Percentiles rank a stretch among this genome's conserved stretches.
phyloP scores from a whole-genome alignment of 1,140 invertebrate genomes.

The Caerostris darwini region DNA sequence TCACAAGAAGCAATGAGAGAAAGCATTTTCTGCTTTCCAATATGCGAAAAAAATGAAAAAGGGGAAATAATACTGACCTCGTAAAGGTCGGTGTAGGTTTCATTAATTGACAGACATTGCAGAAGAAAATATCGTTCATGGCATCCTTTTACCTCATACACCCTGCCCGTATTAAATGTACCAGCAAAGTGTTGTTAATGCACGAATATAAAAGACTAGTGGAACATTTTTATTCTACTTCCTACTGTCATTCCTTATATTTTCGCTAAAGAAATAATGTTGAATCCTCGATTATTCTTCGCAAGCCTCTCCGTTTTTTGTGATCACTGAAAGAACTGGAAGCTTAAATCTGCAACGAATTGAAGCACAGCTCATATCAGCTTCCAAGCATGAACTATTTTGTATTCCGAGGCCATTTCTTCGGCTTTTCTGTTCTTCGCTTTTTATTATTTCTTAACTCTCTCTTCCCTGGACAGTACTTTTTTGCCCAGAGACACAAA shows the following conservation, averaged over 20 bases:
- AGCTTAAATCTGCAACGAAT: slow-evolving; percentile 59
- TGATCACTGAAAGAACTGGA: slow-evolving; percentile 29
- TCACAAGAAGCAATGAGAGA: too few species aligned
- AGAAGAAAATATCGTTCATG: background rate
- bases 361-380: slow-evolving; percentile 39
- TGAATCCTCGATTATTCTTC: slow-evolving; percentile 55
- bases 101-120: background rate
- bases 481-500: slow-evolving; percentile 40
- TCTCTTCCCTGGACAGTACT: background rate
- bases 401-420: slow-evolving; percentile 57
- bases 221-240: slow-evolving; percentile 10
- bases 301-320: background rate
- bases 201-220: background rate
- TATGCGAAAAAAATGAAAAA: background rate
- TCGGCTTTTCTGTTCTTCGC: slow-evolving; percentile 18
- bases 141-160: background rate
- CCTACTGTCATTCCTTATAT: slow-evolving; percentile 28
- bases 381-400: slow-evolving; percentile 69
- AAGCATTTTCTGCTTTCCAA: too few species aligned
- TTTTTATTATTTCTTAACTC: slow-evolving; percentile 48
- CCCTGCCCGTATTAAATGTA: background rate
- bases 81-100: background rate
- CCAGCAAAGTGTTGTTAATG: slow-evolving; percentile 7
- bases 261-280: slow-evolving; percentile 36
- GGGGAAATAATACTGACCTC: background rate